These are phyloP conservation scores for Apamea sordens DNA, from an alignment of 2,888 invertebrate genomes.

Conservation along the genomic window DNA sequence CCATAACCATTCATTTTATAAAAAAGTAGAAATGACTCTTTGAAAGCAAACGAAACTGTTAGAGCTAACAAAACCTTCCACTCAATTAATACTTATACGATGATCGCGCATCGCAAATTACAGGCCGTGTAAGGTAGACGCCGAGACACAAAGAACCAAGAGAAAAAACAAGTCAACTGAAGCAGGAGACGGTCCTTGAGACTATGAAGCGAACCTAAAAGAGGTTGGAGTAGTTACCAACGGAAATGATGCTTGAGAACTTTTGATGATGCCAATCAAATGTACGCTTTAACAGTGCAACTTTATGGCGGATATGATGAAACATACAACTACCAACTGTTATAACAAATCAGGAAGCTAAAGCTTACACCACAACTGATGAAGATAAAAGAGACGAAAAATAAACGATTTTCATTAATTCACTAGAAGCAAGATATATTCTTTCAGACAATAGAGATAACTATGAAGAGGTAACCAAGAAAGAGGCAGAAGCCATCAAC, in stretches of 20 bases:
- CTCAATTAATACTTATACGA: background rate
- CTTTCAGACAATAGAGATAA: too few species aligned
- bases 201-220: slow-evolving; percentile 36
- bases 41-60: background rate
- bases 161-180: slow-evolving; percentile 43
- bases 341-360: background rate
- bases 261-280: slow-evolving; percentile 46
- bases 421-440: background rate
- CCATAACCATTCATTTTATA: background rate
- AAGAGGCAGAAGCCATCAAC: background rate
- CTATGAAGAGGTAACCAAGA: background rate
- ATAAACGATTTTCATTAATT: background rate
- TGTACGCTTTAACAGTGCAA: slow-evolving; percentile 3
- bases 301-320: background rate
- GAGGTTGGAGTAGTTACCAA: slow-evolving; percentile 35
- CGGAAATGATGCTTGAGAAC: slow-evolving; percentile 16
- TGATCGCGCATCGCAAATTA: slow-evolving; percentile 2
- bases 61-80: background rate
- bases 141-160: slow-evolving; percentile 41
- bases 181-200: slow-evolving; percentile 46
- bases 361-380: background rate
- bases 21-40: background rate
- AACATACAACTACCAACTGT: background rate
- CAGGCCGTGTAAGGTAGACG: slow-evolving; percentile 10
- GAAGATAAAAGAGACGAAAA: too few species aligned